A percentile compares a stretch with the other conserved stretches of the same genome.
phyloP scores from a whole-genome alignment of 2,888 invertebrate genomes.

The Sesia apiformis region DNA sequence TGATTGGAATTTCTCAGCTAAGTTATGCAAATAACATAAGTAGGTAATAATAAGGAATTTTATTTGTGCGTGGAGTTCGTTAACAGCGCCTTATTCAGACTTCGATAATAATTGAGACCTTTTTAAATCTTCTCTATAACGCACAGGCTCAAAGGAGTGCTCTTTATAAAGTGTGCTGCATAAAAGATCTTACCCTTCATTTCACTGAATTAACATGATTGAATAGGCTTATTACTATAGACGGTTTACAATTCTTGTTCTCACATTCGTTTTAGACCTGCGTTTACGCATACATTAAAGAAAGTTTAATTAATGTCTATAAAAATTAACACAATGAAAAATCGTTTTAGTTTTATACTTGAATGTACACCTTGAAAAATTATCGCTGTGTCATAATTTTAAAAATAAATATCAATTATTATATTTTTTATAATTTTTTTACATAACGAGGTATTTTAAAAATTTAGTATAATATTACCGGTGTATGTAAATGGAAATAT shows the following conservation, averaged over 20 bases:
- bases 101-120: constrained; percentile 1
- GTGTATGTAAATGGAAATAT: no score
- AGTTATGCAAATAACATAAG: no score
- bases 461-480: no score
- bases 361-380: no score
- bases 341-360: no score
- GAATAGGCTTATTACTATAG: constrained; percentile 47
- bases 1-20: no score
- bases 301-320: no score
- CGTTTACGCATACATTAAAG: background rate
- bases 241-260: constrained; percentile 21
- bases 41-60: background rate
- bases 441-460: no score
- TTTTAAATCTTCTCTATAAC: background rate
- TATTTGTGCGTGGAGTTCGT: background rate
- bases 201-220: constrained; percentile 27
- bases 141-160: constrained; percentile 3
- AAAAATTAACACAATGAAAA: no score
- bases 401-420: no score
- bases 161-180: constrained; percentile 3
- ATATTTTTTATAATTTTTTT: no score
- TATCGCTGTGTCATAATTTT: no score
- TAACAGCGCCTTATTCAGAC: background rate
- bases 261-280: constrained; percentile 26
- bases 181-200: constrained; percentile 1